phyloP scores from a whole-genome alignment of 2,888 invertebrate species.

The Folsomia manolachei region DNA sequence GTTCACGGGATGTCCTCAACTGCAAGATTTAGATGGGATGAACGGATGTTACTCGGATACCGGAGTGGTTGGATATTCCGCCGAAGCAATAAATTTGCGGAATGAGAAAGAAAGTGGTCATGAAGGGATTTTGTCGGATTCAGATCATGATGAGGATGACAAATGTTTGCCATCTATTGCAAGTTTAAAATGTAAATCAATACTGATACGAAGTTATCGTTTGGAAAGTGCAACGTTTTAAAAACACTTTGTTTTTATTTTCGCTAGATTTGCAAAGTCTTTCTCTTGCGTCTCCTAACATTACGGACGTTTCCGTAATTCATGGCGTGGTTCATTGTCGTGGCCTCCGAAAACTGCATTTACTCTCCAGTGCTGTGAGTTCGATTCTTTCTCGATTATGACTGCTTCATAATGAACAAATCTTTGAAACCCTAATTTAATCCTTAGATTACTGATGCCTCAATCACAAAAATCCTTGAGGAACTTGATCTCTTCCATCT shows the following conservation, averaged over 20 bases:
- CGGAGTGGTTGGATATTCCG: constrained; percentile 8
- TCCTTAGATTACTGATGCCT: constrained; percentile 34
- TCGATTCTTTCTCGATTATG: neutral
- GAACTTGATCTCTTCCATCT: constrained; percentile 41
- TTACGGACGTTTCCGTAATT: constrained; percentile 37
- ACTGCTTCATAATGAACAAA: neutral
- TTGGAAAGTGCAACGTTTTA: neutral
- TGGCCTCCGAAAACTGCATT: constrained; percentile 30
- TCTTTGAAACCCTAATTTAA: no score
- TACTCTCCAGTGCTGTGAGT: constrained; percentile 32
- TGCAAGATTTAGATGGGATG: constrained; percentile 35
- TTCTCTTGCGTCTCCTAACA: constrained; percentile 36
- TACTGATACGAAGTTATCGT: no score
- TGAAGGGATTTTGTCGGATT: neutral
- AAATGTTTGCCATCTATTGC: constrained; percentile 24
- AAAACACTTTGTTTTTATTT: neutral
- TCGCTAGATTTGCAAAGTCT: constrained; percentile 35
- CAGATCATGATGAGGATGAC: neutral
- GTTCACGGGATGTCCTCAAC: constrained; percentile 29
- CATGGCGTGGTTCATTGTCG: constrained; percentile 38
- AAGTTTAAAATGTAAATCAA: constrained; percentile 33
- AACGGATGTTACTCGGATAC: constrained; percentile 39
- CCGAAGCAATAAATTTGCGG: no score
- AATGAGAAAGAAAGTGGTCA: neutral
- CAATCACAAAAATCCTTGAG: constrained; percentile 24